Conservation (phyloP, 2,113 vertebrate genomes). For the Malurus alboscapulatus region DNA sequence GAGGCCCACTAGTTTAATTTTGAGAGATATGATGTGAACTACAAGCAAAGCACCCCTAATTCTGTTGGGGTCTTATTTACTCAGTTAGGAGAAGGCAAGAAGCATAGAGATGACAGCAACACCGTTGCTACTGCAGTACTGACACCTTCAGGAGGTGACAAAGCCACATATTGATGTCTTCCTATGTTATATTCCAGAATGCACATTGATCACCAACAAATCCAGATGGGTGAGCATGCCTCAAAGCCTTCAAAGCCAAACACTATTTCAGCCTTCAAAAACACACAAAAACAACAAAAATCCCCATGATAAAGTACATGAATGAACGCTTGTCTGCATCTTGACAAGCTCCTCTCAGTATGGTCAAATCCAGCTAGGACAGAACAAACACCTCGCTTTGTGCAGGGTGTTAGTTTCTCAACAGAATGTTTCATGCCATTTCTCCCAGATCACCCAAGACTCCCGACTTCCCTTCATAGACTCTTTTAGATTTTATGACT, state of each 20-base stretch:
- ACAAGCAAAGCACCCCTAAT: not conserved
- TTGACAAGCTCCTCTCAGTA: not conserved
- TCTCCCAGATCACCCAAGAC: not conserved
- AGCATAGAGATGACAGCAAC: not conserved
- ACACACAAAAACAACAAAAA: not conserved
- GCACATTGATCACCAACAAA: not conserved
- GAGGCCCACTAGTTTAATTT: not conserved
- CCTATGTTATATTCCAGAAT: not conserved
- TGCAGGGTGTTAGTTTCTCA: not conserved
- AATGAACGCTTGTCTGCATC: not conserved
- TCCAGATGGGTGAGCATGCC: not conserved
- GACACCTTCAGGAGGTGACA: not conserved
- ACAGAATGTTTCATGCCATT: not conserved
- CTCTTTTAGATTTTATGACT: not conserved
- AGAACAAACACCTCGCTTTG: not conserved
- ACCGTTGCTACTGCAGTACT: not conserved
- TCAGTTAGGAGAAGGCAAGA: not conserved
- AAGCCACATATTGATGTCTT: not conserved
- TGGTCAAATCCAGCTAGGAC: not conserved
- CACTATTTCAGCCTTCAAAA: not conserved
- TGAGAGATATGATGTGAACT: not conserved
- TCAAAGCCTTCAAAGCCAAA: not conserved
- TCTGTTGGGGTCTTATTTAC: not conserved
- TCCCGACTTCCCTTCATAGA: not conserved
- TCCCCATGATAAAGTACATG: fast-evolving